Base-by-base conservation (phyloP, 2,113 vertebrate species). In the Saguinus imperator region DNA sequence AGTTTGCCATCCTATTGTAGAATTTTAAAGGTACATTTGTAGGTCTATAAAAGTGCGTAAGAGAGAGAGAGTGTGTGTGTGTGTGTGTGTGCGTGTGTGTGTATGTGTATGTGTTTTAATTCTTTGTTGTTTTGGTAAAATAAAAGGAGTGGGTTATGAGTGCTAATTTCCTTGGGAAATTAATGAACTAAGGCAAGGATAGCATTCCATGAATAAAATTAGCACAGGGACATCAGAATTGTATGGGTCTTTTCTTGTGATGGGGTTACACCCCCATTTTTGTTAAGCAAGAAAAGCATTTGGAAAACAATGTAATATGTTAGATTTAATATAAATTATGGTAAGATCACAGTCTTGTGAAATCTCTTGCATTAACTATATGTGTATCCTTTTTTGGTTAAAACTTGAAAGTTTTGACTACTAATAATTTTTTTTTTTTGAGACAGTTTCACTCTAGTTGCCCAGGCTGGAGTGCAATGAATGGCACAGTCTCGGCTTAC, bases 51-150 rank as follows among this genome's bases (percentile, higher is more conserved):
- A 52, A 16, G 2, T 25, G 23, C 50, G 5, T 81, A 61, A 82
- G 43, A 95, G 25, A 89, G 5, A 82, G 43, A 95, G 25, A 89
- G 5, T 58, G 37, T 37, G 9, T 43, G 43, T 43, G 43, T 43
- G 43, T 43, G 11, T 96, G 25, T 92, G 5, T 58, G 37, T 37
- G 9, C 4, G 43, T 43, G 43, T 43, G 43, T 43, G 8, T 70
- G n/a, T 75, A 25, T 48, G 6, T 27, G 40, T 23, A 37, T 92
- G 4, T 81, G 21, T 85, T 76, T 89, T 80, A 88, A 40, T 68
- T 94, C 66, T 97, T 90, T 87, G 32, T 88, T 85, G 37, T 93
- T 85, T 81, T 90, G n/a, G 29, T 76, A 70, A 95, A 96, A 91
- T 81, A 29, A 94, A 64, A 94, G 61, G 29, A 58, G 21, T 58